These are phyloP conservation scores for Manacus vitellinus DNA, from an alignment of 2,113 vertebrate species.

Conservation along the genomic window DNA sequence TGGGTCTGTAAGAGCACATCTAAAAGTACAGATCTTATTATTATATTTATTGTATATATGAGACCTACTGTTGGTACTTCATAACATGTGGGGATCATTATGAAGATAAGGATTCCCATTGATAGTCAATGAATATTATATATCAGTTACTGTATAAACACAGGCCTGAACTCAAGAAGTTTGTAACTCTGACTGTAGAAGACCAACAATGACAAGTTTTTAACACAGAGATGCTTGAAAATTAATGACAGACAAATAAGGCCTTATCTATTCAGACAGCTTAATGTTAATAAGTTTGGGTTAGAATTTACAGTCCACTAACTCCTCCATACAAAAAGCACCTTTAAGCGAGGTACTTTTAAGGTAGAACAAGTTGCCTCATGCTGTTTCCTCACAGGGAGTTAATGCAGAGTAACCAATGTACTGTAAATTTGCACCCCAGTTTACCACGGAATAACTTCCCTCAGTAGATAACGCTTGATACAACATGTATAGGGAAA, in stretches of 20 bases:
- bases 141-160: neutral
- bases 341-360: slow-evolving; percentile 28
- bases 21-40: neutral
- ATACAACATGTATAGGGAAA: neutral
- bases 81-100: neutral
- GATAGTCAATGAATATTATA: neutral
- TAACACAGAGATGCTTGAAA: neutral
- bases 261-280: slow-evolving; percentile 26
- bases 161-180: neutral
- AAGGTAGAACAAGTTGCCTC: slow-evolving; percentile 50
- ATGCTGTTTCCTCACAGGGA: slow-evolving; percentile 61
- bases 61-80: fast-evolving
- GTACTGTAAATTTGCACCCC: slow-evolving; percentile 61
- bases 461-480: neutral
- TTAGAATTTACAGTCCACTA: slow-evolving; percentile 56
- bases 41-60: neutral
- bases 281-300: slow-evolving; percentile 46
- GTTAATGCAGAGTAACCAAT: slow-evolving; percentile 60
- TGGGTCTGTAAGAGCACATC: neutral
- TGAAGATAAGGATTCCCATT: neutral
- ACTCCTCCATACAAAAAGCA: slow-evolving; percentile 26
- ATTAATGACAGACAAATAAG: slow-evolving; percentile 36
- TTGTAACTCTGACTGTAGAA: neutral
- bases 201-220: neutral
- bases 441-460: slow-evolving; percentile 16